phyloP scores from a whole-genome alignment of 1,140 invertebrate genomes.

The Cherax quadricarinatus region DNA sequence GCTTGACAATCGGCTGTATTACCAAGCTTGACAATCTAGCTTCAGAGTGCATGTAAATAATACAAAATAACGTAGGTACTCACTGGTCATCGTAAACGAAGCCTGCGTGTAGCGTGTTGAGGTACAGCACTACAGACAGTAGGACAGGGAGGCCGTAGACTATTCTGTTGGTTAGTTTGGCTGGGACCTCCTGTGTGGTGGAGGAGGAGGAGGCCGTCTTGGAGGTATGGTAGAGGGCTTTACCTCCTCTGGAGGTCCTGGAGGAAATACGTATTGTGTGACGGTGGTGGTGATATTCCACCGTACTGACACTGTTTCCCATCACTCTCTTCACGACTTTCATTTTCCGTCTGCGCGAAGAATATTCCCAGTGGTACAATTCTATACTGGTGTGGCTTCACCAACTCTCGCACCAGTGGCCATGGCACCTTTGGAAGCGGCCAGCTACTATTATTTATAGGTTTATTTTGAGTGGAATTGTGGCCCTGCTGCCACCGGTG shows the following conservation, averaged over 20 bases:
- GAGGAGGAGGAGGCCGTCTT: neutral
- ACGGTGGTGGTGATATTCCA: slow-evolving; percentile 33
- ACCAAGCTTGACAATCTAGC: too few species aligned
- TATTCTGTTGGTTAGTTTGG: slow-evolving; percentile 52
- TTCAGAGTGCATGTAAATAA: neutral
- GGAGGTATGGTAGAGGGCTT: slow-evolving; percentile 31
- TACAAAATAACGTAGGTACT: slow-evolving; percentile 14
- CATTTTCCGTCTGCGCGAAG: slow-evolving; percentile 17
- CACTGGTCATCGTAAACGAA: slow-evolving; percentile 72
- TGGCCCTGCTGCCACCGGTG: neutral
- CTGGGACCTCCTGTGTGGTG: neutral
- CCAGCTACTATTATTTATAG: neutral
- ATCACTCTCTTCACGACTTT: slow-evolving; percentile 36
- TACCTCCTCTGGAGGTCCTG: neutral
- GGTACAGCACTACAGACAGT: slow-evolving; percentile 54
- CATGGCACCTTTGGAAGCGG: neutral
- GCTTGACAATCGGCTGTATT: too few species aligned
- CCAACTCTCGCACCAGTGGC: neutral
- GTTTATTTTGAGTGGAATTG: neutral
- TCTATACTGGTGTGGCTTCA: neutral
- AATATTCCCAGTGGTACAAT: too few species aligned
- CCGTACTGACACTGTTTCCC: slow-evolving; percentile 9
- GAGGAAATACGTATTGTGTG: slow-evolving; percentile 23
- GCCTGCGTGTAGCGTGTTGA: slow-evolving; percentile 67
- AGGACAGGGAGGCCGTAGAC: slow-evolving; percentile 58